Percentiles rank a stretch among this genome's conserved stretches.
Conservation (phyloP, 2,888 invertebrate species). For the Chymomyza amoena region DNA sequence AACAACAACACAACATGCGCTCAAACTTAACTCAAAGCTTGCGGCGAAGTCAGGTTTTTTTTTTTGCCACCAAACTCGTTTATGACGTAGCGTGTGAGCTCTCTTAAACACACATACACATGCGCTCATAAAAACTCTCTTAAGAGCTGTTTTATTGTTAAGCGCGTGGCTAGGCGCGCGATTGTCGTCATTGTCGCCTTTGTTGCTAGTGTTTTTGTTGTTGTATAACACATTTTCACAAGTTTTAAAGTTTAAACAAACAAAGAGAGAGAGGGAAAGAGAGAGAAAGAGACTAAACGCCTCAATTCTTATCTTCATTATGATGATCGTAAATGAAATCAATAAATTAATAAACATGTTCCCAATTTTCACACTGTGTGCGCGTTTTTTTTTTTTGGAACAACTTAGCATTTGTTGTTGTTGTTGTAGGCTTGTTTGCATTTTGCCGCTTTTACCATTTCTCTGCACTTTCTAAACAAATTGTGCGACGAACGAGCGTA, state of each 20-base stretch:
- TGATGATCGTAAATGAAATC: constrained; percentile 46
- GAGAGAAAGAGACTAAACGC: constrained; percentile 11
- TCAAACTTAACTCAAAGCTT: constrained; percentile 6
- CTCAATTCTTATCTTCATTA: constrained; percentile 28
- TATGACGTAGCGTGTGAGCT: constrained; percentile 54
- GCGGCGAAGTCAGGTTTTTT: constrained; percentile 18
- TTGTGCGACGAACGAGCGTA: constrained; percentile 51
- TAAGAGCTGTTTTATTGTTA: too few relatives aligned
- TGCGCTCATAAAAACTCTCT: constrained; percentile 29
- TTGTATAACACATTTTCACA: constrained; percentile 58
- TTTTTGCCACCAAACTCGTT: constrained; percentile 47
- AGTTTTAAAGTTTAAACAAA: not conserved
- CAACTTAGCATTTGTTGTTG: constrained; percentile 30
- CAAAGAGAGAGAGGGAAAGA: constrained; percentile 3
- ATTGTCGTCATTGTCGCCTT: constrained; percentile 15
- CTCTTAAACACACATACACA: constrained; percentile 18
- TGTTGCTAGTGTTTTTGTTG: constrained; percentile 36
- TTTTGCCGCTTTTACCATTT: constrained; percentile 75
- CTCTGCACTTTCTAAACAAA: constrained; percentile 76
- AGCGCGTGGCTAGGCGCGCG: not conserved
- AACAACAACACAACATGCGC: constrained; percentile 18
- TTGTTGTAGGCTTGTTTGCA: constrained; percentile 59
- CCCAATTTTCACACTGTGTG: constrained; percentile 43
- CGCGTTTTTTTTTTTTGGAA: constrained; percentile 37
- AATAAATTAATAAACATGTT: constrained; percentile 65